Evolutionary conservation across 2,888 invertebrate genomes (phyloP).

Genomic region (Coecobrya sp.): DNA sequence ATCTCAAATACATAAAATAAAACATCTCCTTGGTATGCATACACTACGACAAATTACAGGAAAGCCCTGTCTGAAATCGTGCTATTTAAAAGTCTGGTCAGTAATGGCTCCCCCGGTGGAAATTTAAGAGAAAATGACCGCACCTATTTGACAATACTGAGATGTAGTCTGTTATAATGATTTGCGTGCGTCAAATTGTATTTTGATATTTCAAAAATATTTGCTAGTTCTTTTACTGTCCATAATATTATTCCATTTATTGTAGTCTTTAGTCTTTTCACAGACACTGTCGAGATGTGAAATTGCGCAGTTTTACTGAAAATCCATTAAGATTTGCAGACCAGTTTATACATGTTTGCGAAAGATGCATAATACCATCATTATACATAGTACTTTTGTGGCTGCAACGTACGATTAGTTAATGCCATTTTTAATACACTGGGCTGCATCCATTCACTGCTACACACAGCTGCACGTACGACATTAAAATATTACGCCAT

Average conservation of each 20-base stretch:
- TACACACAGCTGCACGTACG: too few relatives aligned
- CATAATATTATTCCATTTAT: background rate
- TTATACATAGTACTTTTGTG: too few relatives aligned
- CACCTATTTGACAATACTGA: conserved; percentile 26
- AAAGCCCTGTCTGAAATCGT: background rate
- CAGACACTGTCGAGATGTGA: conserved; percentile 42
- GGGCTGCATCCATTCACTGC: too few relatives aligned
- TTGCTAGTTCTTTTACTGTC: background rate
- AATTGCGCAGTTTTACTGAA: conserved; percentile 31
- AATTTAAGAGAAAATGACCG: conserved; percentile 39
- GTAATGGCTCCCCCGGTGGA: conserved; percentile 23
- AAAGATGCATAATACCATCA: too few relatives aligned
- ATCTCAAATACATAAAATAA: too few relatives aligned
- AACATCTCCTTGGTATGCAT: too few relatives aligned
- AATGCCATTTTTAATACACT: too few relatives aligned
- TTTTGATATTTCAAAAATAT: background rate
- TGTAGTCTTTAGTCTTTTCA: too few relatives aligned
- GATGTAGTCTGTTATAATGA: background rate
- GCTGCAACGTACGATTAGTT: too few relatives aligned
- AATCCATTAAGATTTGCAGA: background rate
- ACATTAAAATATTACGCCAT: too few relatives aligned
- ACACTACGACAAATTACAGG: too few relatives aligned
- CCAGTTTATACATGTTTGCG: background rate
- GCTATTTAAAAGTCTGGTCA: background rate
- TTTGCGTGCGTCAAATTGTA: background rate